Evolutionary conservation across 1,140 invertebrate species (phyloP), one percentile per base, ranked within the genome.

Genomic region (Spodoptera litura): DNA sequence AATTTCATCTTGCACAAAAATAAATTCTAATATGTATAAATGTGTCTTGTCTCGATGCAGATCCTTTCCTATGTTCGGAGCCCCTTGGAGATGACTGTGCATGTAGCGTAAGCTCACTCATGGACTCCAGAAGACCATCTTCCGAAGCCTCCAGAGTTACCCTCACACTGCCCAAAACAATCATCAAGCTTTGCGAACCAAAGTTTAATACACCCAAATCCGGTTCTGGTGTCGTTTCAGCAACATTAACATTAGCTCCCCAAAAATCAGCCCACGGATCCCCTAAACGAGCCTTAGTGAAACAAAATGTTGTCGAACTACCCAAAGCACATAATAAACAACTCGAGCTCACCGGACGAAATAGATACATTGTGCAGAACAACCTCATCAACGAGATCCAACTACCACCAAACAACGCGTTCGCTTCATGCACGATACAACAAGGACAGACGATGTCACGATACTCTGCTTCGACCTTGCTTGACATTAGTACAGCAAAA

Each of bases 391-490:
- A 89, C 82, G 94, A 95, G 88, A 95, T 95, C 74, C 93, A 95
- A 84, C 87, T 95, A 38, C 91, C 93, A 38, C 91, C 89, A 35
- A 94, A 94, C 74, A 93, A 88, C 58, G 89, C 89, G 38, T 95
- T 94, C 85, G 84, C 91, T 38, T 93, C 93, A 70, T 93, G 92
- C 75, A 76, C 93, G 13, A 93, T 94, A 78, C 93, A 94, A 83
- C 91, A 95, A 88, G 92, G 91, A 52, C 93, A 95, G 83, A 89
- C 94, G 83, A 78, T 95, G 62, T 96, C 95, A 0, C 89, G 95
- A 82, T 96, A 96, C 82, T 96, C 95, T n/a, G 95, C 96, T 8
- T 95, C 95, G 8, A 95, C 95, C 2, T 82, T 96, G 74, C 83
- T 96, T 70, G 95, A 96, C 80, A 93, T 93, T 27, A 94, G 88